Evolutionary conservation across 2,888 invertebrate genomes (phyloP), one percentile per base, ranked within the genome.

Genomic region (Sialis lutaria): DNA sequence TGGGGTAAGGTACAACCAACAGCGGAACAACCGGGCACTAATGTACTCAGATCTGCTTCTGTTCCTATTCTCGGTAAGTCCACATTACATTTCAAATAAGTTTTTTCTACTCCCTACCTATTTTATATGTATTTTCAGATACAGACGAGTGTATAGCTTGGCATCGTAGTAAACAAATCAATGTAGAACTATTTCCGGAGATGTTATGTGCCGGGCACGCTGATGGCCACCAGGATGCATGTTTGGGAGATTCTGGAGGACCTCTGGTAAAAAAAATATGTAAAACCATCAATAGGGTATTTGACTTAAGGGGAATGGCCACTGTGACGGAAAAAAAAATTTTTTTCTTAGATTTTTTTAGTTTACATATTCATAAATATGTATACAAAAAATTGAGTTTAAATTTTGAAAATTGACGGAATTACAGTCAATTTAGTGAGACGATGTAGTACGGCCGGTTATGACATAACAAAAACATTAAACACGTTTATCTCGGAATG

Each of bases 151-250:
- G 88, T 57, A 74, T 84, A 50, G 70, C 73, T 33, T 88, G 88
- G 88, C 88, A 88, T 57, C 73, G 77, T 54, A 82, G 75, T 55
- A 86, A 86, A 57, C 80, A 82, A 61, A 88, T 88, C 43, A 74
- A 75, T 4, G 79, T 88, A 0, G 82, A 87, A 54, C 61, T 87
- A 57, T 70, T 77, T 67, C 57, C 78, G 60, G 80, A 81, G 65
- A 87, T 87, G 87, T 76, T 88, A 54, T 88, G 88, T 63, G 88
- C 87, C 0, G 87, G 87, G 6, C 85, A 86, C 57, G 77, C 82
- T 0, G 81, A 83, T 53, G 88, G 88, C 0, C 77, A 82, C 53
- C 83, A 82, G 57, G 87, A 88, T 55, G 87, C 87, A 5, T 87
- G 87, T 54, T 67, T 87, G 57, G 86, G 87, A 8, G 87, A 86